These are phyloP conservation scores for Lordiphosa mommai DNA, from an alignment of 1,140 invertebrate species.

Conservation along the genomic window DNA sequence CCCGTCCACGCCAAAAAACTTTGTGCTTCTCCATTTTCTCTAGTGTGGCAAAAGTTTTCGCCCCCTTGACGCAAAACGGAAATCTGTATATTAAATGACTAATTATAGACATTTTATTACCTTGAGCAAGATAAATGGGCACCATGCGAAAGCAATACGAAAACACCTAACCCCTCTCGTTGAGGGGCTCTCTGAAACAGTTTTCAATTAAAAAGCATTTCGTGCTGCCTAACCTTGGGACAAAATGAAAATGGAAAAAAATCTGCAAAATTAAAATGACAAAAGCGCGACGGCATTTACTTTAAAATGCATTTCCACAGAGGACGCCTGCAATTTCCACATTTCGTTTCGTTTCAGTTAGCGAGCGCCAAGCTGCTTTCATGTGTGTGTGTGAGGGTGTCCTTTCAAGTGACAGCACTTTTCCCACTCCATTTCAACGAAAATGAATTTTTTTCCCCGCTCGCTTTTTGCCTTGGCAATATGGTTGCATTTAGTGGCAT, in stretches of 20 bases:
- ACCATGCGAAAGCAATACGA: slow-evolving; percentile 12
- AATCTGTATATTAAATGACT: slow-evolving; percentile 78
- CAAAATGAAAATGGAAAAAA: slow-evolving; percentile 57
- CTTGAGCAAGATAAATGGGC: slow-evolving; percentile 75
- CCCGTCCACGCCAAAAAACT: slow-evolving; percentile 40
- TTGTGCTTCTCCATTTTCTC: slow-evolving; percentile 40
- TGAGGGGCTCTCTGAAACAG: slow-evolving; percentile 26
- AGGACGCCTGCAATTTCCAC: slow-evolving; percentile 33
- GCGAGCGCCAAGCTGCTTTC: slow-evolving; percentile 56
- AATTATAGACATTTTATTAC: slow-evolving; percentile 78
- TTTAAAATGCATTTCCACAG: slow-evolving; percentile 68
- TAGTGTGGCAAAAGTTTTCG: slow-evolving; percentile 63
- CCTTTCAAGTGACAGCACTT: too few relatives aligned
- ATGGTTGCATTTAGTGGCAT: slow-evolving; percentile 71
- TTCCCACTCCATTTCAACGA: not conserved
- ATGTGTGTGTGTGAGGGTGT: slow-evolving; percentile 14
- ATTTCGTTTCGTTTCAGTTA: slow-evolving; percentile 74
- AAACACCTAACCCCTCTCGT: not conserved
- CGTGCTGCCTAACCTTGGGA: slow-evolving; percentile 55
- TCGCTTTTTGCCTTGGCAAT: slow-evolving; percentile 33
- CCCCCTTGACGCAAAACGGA: slow-evolving; percentile 76
- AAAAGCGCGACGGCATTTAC: slow-evolving; percentile 62
- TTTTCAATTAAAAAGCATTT: slow-evolving; percentile 72
- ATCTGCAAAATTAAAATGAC: slow-evolving; percentile 77
- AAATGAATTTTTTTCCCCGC: slow-evolving; percentile 64